Evolutionary conservation across 2,797 vertebrate species (phyloP).

Genomic region (Micromesistius poutassou): DNA sequence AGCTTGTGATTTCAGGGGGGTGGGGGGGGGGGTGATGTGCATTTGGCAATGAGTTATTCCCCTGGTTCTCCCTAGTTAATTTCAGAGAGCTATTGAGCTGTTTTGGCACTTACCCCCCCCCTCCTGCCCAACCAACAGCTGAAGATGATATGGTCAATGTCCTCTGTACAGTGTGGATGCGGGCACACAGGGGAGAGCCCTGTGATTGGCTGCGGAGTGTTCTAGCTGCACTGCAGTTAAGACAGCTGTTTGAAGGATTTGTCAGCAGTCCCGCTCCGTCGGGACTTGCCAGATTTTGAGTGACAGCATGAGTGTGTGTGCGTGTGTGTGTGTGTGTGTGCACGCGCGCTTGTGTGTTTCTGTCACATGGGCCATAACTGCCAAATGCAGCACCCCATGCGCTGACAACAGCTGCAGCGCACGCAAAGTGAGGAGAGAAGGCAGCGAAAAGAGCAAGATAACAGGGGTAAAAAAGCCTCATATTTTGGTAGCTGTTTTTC

Average conservation of each 20-base stretch:
- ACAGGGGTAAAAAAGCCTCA: not conserved
- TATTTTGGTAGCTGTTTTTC: slow-evolving; percentile 10
- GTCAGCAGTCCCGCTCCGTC: slow-evolving; percentile 32
- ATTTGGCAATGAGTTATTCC: slow-evolving; percentile 20
- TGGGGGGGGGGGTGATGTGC: not conserved
- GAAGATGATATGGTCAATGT: too few relatives aligned
- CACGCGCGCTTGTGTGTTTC: not conserved
- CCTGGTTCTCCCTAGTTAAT: slow-evolving; percentile 22
- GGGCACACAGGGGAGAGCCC: too few relatives aligned
- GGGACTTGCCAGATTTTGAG: slow-evolving; percentile 31
- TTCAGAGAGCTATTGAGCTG: slow-evolving; percentile 23
- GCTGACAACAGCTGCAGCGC: slow-evolving; percentile 39
- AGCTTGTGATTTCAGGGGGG: slow-evolving; percentile 2
- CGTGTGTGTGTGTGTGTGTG: too few relatives aligned
- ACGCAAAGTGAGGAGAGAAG: not conserved
- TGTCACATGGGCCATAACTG: slow-evolving; percentile 33
- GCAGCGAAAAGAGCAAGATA: not conserved
- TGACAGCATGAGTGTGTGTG: slow-evolving; percentile 42
- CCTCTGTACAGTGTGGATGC: too few relatives aligned
- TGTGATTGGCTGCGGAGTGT: not conserved
- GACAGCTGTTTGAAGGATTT: slow-evolving; percentile 41
- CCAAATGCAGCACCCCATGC: slow-evolving; percentile 19
- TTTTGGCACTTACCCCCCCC: not conserved
- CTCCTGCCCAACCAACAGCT: too few relatives aligned
- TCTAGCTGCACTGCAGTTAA: slow-evolving; percentile 16